Evolutionary conservation across 2,113 vertebrate genomes (phyloP), one percentile per base, ranked within the genome.

Genomic region (Motacilla tschutschensis): DNA sequence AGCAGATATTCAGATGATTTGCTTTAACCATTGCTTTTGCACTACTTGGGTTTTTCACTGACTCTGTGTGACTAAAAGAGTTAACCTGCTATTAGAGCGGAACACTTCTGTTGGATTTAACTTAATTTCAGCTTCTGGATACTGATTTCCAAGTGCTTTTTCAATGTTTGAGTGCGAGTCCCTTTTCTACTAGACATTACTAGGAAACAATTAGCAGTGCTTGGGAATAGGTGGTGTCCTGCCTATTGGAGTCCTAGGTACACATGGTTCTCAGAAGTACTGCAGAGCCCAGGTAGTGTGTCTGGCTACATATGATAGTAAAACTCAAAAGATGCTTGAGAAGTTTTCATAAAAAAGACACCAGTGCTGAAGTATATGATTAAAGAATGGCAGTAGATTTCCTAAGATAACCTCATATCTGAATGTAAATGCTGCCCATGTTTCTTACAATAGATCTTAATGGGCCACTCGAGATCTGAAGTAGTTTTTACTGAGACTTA

Each of bases 111-210:
- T 26, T 64, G 20, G 7, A 31, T 88, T 83, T 85, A 69, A 53
- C 2, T 66, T 77, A 50, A 9, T 78, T 91, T 53, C 11, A 33
- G 6, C 8, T 76, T 88, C 66, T 62, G 31, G 7, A 6, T 82
- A n/a, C 24, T 64, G 13, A 53, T 86, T 84, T 82, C 38, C 19
- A 65, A 55, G 8, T 69, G 38, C n/a, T n/a, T 79, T 93, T 71
- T 60, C 33, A 57, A 14, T 0, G 0, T 63, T 10, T 0, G 0
- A 43, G 5, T 59, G 5, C 36, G 33, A 4, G 4, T 55, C 26
- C 7, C 5, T 60, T 43, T 28, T 76, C n/a, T 87, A 14, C 22
- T 63, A 41, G 36, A 22, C 12, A 1, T 35, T 55, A 13, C 2
- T 4, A 18, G 36, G 20, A 59, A 66, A 19, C n/a, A 16, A 24